These are phyloP conservation scores for Schizotus pectinicornis DNA, from an alignment of 2,888 invertebrate species.

Conservation along the genomic window DNA sequence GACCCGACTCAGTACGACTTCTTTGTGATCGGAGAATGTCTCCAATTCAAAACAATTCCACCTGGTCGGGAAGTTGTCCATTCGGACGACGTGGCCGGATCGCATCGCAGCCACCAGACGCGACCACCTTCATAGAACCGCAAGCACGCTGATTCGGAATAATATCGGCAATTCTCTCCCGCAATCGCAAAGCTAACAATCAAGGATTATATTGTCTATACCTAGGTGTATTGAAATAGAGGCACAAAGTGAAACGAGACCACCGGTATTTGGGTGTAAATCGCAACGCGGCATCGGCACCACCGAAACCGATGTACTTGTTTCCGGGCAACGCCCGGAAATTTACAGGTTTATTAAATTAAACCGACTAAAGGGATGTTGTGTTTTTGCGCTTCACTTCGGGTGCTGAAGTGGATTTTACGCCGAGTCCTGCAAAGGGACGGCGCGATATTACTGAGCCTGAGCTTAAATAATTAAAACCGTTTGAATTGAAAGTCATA, in stretches of 20 bases:
- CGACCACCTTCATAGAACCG: slow-evolving; percentile 13
- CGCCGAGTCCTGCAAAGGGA: not conserved
- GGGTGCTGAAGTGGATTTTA: not conserved
- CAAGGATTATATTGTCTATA: slow-evolving; percentile 27
- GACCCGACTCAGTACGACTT: too few species aligned
- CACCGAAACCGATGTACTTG: not conserved
- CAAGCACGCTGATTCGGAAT: slow-evolving; percentile 24
- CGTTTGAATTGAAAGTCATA: not conserved
- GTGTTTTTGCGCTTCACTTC: not conserved
- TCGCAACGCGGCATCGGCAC: slow-evolving; percentile 9
- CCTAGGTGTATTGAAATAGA: slow-evolving; percentile 1
- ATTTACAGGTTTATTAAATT: slow-evolving; percentile 1
- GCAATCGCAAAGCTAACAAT: slow-evolving; percentile 28
- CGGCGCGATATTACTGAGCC: not conserved
- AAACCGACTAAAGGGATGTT: not conserved
- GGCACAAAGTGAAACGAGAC: slow-evolving; percentile 5
- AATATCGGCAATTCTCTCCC: slow-evolving; percentile 18
- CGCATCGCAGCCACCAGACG: slow-evolving; percentile 2
- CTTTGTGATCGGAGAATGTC: too few species aligned
- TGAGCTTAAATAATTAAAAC: not conserved
- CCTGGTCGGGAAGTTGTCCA: slow-evolving; percentile 1
- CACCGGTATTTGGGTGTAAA: not conserved
- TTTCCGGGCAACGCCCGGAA: not conserved
- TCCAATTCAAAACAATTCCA: not conserved
- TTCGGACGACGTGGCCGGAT: slow-evolving; percentile 4